Percentiles rank a stretch among this genome's conserved stretches.
Conservation (phyloP, 2,888 invertebrate species). For the Incurvaria masculella region DNA sequence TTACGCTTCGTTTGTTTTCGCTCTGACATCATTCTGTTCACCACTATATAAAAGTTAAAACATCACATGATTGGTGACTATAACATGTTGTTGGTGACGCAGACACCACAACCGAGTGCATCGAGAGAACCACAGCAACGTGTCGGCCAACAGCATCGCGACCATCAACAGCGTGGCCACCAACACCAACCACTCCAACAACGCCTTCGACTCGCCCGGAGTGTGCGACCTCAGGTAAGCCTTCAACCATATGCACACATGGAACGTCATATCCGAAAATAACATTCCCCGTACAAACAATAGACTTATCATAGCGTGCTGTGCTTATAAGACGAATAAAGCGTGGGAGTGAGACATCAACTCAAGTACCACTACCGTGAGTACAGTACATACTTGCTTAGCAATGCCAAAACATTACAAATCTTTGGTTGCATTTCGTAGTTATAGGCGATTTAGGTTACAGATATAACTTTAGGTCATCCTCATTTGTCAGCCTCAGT, state of each 20-base stretch:
- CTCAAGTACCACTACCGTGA: no score
- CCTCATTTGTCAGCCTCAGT: no score
- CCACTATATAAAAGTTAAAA: no score
- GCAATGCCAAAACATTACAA: background rate
- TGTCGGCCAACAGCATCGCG: constrained; percentile 52
- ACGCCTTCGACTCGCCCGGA: constrained; percentile 43
- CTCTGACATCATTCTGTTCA: no score
- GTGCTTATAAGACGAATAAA: no score
- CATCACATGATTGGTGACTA: background rate
- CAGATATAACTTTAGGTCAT: no score
- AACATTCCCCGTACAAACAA: background rate
- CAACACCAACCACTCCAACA: constrained; percentile 39
- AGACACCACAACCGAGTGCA: constrained; percentile 74
- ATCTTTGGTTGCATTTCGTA: no score
- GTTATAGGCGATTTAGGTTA: no score
- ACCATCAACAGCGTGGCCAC: constrained; percentile 48
- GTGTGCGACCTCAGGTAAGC: constrained; percentile 49
- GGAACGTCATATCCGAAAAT: background rate
- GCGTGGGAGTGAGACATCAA: no score
- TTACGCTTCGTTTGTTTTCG: no score
- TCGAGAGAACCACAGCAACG: constrained; percentile 57
- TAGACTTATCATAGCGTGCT: no score
- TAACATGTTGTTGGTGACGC: constrained; percentile 9
- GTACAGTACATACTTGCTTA: no score
- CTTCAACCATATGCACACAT: constrained; percentile 2